Base-by-base conservation (phyloP, 2,113 vertebrate genomes). In the Phylloscopus trochilus region DNA sequence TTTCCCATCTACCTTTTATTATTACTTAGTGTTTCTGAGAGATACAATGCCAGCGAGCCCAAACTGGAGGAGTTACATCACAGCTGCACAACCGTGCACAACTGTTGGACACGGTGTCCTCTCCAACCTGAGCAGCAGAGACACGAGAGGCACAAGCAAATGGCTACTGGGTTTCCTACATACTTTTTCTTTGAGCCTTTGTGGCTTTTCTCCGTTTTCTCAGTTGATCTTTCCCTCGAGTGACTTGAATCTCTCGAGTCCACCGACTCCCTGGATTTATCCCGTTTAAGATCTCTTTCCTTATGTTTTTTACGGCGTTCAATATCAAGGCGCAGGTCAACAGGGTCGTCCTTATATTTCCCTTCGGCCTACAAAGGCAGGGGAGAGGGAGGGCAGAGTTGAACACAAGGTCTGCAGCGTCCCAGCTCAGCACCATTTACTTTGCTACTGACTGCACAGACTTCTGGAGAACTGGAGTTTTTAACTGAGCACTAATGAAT, bases 301-400 rank as follows among this genome's bases (percentile, higher is more conserved):
- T 98, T 98, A 98, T 98, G 98, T 98, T 99, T 99, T 98, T 99
- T 99, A 97, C 99, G 98, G 31, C 98, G 98, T 89, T 99, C 99
- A 97, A 99, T 99, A 97, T 99, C 99, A 98, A 99, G 98, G 88
- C 98, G 98, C 66, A 99, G 99, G 96, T 99, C 99, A 97, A 98
- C 97, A 69, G 98, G 97, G 91, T 99, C 99, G 27, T 98, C 98
- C 95, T 99, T 99, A 56, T 97, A 97, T 97, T 99, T 99, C 95
- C 98, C 98, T 75, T 98, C 98, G 37, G 98, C 98, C 99, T 99
- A 98, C 43, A 95, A 92, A 92, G 0, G 92, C 91, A 97, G 92
- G 74, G 97, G 87, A 95, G 92, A 95, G 84, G 85, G 92, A 95
- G 86, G 86, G 52, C 11, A 92, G 68, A 96, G 92, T 35, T 97